These are phyloP conservation scores for Latheticus oryzae DNA, from an alignment of 2,888 invertebrate species.

Conservation along the genomic window DNA sequence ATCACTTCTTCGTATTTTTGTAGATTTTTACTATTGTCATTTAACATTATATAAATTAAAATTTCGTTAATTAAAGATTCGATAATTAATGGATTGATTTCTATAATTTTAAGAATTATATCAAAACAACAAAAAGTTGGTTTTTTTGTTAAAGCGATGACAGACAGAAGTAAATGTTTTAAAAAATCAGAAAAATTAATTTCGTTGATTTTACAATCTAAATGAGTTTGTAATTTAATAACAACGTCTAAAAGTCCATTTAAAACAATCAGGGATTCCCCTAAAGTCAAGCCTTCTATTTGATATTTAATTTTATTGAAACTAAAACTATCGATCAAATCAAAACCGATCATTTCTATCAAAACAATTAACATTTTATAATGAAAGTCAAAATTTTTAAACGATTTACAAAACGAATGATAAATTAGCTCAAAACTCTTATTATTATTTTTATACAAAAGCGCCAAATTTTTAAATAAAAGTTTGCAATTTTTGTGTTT, in stretches of 20 bases:
- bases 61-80: slow-evolving; percentile 55
- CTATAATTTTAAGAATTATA: slow-evolving; percentile 54
- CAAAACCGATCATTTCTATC: slow-evolving; percentile 55
- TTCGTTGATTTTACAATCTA: slow-evolving; percentile 51
- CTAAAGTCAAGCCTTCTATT: slow-evolving; percentile 33
- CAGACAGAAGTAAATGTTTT: slow-evolving; percentile 52
- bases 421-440: slow-evolving; percentile 54
- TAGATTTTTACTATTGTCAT: slow-evolving; percentile 45
- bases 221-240: slow-evolving; percentile 45
- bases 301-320: slow-evolving; percentile 42
- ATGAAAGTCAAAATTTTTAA: slow-evolving; percentile 48
- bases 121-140: slow-evolving; percentile 52
- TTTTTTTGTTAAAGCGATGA: slow-evolving; percentile 48
- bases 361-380: slow-evolving; percentile 55
- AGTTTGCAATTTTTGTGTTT: slow-evolving; percentile 45
- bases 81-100: slow-evolving; percentile 59
- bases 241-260: slow-evolving; percentile 49
- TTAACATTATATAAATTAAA: slow-evolving; percentile 54
- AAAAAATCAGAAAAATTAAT: slow-evolving; percentile 54
- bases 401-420: slow-evolving; percentile 51
- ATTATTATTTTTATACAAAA: slow-evolving; percentile 3
- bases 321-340: slow-evolving; percentile 49
- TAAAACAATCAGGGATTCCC: slow-evolving; percentile 51
- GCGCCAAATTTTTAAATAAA: slow-evolving; percentile 50
- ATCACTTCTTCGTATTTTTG: slow-evolving; percentile 55